Percentiles rank a stretch among this genome's conserved stretches.
These are phyloP conservation scores for Emydoidea blandingii DNA, from an alignment of 2,797 vertebrate genomes.

Conservation along the genomic window DNA sequence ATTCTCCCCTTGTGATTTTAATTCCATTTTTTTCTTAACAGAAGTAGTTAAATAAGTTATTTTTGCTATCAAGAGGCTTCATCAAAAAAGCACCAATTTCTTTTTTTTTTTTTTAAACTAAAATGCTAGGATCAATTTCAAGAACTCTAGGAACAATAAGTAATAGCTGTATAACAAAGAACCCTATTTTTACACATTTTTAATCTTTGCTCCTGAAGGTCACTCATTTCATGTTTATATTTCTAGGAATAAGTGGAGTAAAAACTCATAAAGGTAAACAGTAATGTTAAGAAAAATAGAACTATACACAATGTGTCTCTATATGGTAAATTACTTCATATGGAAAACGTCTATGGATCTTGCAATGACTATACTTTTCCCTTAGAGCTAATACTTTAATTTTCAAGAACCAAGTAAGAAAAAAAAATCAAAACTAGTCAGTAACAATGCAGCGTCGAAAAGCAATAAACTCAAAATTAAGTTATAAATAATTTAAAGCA, in stretches of 20 bases:
- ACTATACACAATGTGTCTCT: constrained; percentile 76
- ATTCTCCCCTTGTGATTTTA: neutral
- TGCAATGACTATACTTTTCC: constrained; percentile 87
- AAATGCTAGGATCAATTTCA: constrained; percentile 5
- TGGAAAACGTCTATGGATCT: constrained; percentile 81
- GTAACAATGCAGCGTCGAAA: constrained; percentile 95
- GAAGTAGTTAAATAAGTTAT: neutral
- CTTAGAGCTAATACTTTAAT: constrained; percentile 94
- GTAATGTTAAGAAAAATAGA: constrained; percentile 41
- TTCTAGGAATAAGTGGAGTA: constrained; percentile 21
- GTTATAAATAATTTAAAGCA: constrained; percentile 98
- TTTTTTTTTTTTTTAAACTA: neutral
- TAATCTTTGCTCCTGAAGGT: constrained; percentile 51
- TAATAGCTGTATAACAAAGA: neutral
- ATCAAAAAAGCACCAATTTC: constrained; percentile 20
- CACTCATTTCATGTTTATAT: constrained; percentile 44
- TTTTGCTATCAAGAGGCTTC: neutral
- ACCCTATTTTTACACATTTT: neutral
- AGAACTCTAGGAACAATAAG: constrained; percentile 2
- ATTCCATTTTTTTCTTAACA: constrained; percentile 30
- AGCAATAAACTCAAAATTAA: constrained; percentile 99
- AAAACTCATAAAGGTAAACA: constrained; percentile 61
- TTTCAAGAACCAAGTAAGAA: constrained; percentile 90
- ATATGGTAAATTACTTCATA: constrained; percentile 81
- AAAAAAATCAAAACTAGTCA: constrained; percentile 90